These are phyloP conservation scores for Nyleta sp. DNA, from an alignment of 2,888 invertebrate genomes.

Conservation along the genomic window DNA sequence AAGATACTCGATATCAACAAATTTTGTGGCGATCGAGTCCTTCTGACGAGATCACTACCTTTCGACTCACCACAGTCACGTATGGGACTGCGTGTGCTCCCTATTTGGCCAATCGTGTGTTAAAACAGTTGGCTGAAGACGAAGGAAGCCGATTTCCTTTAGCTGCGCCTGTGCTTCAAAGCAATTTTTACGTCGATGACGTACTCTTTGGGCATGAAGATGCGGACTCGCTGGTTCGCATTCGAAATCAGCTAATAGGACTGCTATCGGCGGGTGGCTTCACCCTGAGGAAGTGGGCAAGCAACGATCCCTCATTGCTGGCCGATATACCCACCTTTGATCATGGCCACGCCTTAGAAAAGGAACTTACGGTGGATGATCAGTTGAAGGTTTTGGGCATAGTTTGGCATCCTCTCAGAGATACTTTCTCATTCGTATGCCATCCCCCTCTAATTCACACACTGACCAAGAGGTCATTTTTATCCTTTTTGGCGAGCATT, in stretches of 20 bases:
- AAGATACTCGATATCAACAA: constrained; percentile 4
- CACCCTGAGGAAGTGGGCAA: constrained; percentile 27
- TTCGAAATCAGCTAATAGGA: background rate
- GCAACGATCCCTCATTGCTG: constrained; percentile 9
- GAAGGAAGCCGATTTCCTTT: constrained; percentile 8
- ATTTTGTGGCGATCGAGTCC: constrained; percentile 10
- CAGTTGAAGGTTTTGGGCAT: constrained; percentile 21
- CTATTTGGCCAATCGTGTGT: constrained; percentile 28
- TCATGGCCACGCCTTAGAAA: constrained; percentile 19
- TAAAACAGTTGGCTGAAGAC: constrained; percentile 20
- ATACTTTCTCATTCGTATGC: background rate
- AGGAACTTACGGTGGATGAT: background rate
- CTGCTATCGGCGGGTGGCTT: constrained; percentile 23
- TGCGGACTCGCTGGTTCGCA: background rate
- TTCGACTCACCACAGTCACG: constrained; percentile 24
- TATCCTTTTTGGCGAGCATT: constrained; percentile 19
- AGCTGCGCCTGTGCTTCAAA: constrained; percentile 9
- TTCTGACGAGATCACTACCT: background rate
- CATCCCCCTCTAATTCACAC: background rate
- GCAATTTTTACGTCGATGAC: constrained; percentile 16
- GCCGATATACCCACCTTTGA: background rate
- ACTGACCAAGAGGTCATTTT: constrained; percentile 5
- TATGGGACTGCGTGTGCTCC: constrained; percentile 32
- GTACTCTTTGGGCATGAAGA: constrained; percentile 8
- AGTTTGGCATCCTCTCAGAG: constrained; percentile 18